Conservation (phyloP, 2,888 invertebrate genomes). For the Thymelicus sylvestris region DNA sequence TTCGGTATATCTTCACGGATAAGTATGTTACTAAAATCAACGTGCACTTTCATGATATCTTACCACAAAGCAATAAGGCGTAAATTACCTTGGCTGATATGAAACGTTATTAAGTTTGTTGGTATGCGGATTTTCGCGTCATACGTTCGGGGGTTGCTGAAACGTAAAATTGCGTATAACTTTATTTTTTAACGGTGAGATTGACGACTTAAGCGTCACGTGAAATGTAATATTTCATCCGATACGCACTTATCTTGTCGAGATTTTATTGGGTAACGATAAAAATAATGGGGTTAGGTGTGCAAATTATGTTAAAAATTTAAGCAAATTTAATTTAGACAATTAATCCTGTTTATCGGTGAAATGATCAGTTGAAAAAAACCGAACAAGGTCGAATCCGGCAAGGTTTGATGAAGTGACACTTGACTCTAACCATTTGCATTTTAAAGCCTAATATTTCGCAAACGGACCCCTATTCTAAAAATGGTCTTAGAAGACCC, state of each 20-base stretch:
- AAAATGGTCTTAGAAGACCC: no score
- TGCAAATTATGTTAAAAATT: conserved; percentile 1
- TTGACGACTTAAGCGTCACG: conserved; percentile 66
- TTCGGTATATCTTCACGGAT: background rate
- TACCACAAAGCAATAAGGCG: conserved; percentile 39
- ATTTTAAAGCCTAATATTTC: no score
- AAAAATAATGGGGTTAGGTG: conserved; percentile 33
- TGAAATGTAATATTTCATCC: conserved; percentile 58
- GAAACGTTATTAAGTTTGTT: conserved; percentile 30
- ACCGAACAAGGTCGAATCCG: no score
- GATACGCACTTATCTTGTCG: conserved; percentile 61
- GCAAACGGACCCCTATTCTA: no score
- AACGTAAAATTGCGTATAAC: conserved; percentile 81
- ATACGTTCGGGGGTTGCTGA: conserved; percentile 71
- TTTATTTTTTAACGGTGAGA: conserved; percentile 78
- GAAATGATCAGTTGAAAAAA: no score
- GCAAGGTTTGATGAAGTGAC: no score
- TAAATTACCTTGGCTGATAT: conserved; percentile 41
- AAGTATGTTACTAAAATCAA: conserved; percentile 19
- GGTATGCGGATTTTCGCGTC: conserved; percentile 58
- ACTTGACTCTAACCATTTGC: no score
- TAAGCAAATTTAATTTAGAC: no score
- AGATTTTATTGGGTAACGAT: conserved; percentile 52
- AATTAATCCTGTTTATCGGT: no score
- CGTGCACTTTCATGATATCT: conserved; percentile 8